Conservation (phyloP, 2,797 vertebrate species). For the Chanos chanos region DNA sequence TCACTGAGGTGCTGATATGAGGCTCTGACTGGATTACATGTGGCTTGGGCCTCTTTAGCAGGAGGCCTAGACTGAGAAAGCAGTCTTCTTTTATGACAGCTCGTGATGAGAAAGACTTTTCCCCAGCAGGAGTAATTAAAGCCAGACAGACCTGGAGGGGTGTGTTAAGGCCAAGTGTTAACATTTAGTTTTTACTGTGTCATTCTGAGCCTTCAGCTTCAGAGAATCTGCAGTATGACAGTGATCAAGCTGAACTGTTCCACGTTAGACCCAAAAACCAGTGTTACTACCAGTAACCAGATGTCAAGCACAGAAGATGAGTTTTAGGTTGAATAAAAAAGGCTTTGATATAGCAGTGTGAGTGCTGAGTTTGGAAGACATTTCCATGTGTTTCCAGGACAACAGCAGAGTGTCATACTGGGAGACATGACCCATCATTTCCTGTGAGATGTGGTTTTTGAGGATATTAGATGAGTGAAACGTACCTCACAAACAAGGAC, state of each 20-base stretch:
- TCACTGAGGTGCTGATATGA: conserved; percentile 26
- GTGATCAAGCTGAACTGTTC: conserved; percentile 14
- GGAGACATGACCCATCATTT: neutral
- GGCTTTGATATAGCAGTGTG: no score
- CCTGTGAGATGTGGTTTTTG: neutral
- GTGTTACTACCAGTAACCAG: no score
- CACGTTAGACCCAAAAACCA: neutral
- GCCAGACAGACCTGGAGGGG: conserved; percentile 29
- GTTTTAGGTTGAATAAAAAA: no score
- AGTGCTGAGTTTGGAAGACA: no score
- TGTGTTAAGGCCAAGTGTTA: neutral
- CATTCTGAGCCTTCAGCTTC: no score
- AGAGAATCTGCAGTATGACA: neutral
- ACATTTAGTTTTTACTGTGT: neutral
- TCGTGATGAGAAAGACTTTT: conserved; percentile 32
- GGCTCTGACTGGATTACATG: conserved; percentile 25
- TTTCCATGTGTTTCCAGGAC: no score
- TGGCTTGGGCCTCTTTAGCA: conserved; percentile 23
- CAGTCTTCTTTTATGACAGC: conserved; percentile 36
- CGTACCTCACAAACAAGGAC: neutral
- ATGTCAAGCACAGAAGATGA: no score
- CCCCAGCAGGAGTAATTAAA: conserved; percentile 35
- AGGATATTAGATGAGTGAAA: neutral
- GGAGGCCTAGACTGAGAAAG: conserved; percentile 20
- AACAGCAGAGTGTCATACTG: no score